Base-by-base conservation (phyloP, 2,113 vertebrate species). In the Oncorhynchus gorbuscha region DNA sequence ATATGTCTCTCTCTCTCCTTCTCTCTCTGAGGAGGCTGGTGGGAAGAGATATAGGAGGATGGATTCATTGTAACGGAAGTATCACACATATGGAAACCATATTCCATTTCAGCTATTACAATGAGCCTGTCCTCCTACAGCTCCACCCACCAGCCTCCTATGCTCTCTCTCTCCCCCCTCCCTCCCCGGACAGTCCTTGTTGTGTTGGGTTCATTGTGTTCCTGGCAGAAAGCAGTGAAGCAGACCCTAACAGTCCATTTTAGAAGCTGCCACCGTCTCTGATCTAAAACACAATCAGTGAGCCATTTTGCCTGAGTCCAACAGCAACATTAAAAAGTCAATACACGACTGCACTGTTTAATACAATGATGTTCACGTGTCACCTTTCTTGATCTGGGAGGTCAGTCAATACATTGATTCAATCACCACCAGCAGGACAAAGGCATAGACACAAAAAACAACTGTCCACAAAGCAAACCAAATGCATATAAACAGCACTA, bases 401-500 rank as follows among this genome's bases (percentile, higher is more conserved):
- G 83, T 89, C 85, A 76, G 78, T 89, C 90, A 76, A 83, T 88
- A 86, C 84, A 92, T 90, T 83, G 83, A 90, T 89, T 87, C 81
- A 87, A 84, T 89, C 86, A 80, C 76, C 55, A 55, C 51, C 68
- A 74, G 39, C 39, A 83, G 39, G 39, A 45, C 39, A 45, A 45
- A 45, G 39, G 12, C 66, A 75, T 73, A 81, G 79, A 80, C 39
- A 45, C 39, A 66, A 62, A 62, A 24, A 62, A 5, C 2, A 62
- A 62, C 18, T 62, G n/a, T 62, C n/a, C 59, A 24, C 59, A n/a
- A 22, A 22, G n/a, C 62, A 59, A 64, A 45, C 51, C 61, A n/a
- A 73, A 64, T 62, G 35, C 11, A 24, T 51, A 67, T 24, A 55
- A 68, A 65, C 49, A 58, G 59, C 80, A 79, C 82, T 18, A 18